phyloP scores from a whole-genome alignment of 1,140 invertebrate species.

The Alviniconcha marisindica region DNA sequence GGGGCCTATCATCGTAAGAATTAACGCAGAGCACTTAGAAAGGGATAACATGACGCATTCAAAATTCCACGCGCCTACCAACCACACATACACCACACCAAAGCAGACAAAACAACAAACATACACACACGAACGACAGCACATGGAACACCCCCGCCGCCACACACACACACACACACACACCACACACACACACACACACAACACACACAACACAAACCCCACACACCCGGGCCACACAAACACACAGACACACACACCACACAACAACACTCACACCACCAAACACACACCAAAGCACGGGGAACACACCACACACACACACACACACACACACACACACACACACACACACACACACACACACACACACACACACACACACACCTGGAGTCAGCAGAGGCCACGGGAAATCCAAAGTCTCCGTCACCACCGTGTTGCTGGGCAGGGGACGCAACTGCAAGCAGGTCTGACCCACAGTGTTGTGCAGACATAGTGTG shows the following conservation, averaged over 20 bases:
- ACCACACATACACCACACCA: not conserved
- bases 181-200: too few species aligned
- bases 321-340: conserved; percentile 3
- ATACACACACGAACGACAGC: too few species aligned
- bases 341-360: conserved; percentile 3
- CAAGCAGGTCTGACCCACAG: not conserved
- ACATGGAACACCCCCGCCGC: too few species aligned
- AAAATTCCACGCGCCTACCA: too few species aligned
- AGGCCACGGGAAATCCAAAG: not conserved
- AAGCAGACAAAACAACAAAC: too few species aligned
- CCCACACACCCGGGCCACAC: too few species aligned
- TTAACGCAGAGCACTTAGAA: not conserved
- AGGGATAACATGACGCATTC: not conserved
- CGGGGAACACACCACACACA: too few species aligned
- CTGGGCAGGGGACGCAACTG: not conserved
- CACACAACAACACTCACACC: too few species aligned
- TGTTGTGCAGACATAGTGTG: not conserved
- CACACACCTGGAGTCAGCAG: not conserved
- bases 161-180: too few species aligned
- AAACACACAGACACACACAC: too few species aligned
- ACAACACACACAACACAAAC: too few species aligned
- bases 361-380: not conserved
- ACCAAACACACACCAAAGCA: too few species aligned
- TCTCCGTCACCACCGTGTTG: not conserved
- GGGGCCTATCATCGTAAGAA: not conserved